Evolutionary conservation across 2,888 invertebrate genomes (phyloP).

Genomic region (Lithodes maja): DNA sequence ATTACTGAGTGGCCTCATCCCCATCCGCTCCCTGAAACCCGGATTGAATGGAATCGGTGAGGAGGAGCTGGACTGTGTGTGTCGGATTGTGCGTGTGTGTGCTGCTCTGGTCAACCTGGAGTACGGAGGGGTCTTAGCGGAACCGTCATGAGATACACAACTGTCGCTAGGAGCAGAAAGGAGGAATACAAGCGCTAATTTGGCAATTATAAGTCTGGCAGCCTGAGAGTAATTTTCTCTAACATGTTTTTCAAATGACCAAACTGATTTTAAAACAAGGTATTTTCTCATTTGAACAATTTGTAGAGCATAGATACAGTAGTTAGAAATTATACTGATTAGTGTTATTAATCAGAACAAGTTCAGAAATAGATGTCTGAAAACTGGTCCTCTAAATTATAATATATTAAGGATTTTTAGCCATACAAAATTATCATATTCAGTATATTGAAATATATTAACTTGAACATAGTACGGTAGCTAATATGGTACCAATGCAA

Average conservation of each 20-base stretch:
- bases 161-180: background rate
- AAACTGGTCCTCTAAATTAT: no score
- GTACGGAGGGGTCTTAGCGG: background rate
- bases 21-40: background rate
- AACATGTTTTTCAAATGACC: background rate
- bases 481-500: no score
- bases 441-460: no score
- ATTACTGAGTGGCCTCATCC: background rate
- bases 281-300: no score
- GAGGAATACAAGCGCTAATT: background rate
- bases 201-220: background rate
- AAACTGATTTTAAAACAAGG: no score
- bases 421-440: no score
- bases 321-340: no score
- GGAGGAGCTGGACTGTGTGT: constrained; percentile 11
- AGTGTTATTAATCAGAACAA: no score
- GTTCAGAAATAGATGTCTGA: no score
- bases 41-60: background rate
- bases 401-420: no score
- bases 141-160: background rate
- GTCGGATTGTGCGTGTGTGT: constrained; percentile 2
- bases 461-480: no score
- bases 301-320: no score
- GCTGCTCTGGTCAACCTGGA: constrained; percentile 8
- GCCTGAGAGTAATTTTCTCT: background rate